A percentile compares a stretch with the other conserved stretches of the same genome.
Evolutionary conservation across 2,113 vertebrate genomes (phyloP).

Genomic region (Scalopus aquaticus): DNA sequence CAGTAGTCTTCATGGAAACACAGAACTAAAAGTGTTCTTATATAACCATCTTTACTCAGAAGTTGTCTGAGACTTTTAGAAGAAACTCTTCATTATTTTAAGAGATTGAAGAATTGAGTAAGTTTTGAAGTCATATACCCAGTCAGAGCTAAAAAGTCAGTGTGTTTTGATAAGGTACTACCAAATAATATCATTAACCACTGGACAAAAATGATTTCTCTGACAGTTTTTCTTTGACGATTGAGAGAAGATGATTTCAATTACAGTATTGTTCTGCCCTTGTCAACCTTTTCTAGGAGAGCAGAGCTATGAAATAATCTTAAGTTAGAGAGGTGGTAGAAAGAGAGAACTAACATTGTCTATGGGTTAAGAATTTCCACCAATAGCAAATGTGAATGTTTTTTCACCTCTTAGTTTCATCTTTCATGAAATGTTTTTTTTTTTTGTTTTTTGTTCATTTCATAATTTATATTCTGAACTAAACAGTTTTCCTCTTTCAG

Average conservation of each 20-base stretch:
- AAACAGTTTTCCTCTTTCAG: not conserved
- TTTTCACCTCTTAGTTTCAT: not conserved
- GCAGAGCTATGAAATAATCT: not conserved
- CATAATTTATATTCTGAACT: not conserved
- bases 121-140: not conserved
- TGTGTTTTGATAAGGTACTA: not conserved
- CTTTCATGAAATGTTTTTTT: not conserved
- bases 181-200: not conserved
- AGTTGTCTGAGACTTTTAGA: not conserved
- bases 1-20: not conserved
- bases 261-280: not conserved
- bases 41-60: not conserved
- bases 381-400: not conserved
- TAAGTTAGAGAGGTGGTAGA: not conserved
- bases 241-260: constrained; percentile 33
- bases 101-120: not conserved
- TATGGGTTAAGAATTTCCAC: not conserved
- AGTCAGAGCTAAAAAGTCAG: not conserved
- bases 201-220: constrained; percentile 38
- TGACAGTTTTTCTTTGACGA: constrained; percentile 30
- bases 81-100: not conserved
- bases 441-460: not conserved
- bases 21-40: not conserved
- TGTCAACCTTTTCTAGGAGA: constrained; percentile 28
- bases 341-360: not conserved